These are phyloP conservation scores for Tragelaphus strepsiceros DNA, from an alignment of 2,113 vertebrate genomes.

Conservation along the genomic window DNA sequence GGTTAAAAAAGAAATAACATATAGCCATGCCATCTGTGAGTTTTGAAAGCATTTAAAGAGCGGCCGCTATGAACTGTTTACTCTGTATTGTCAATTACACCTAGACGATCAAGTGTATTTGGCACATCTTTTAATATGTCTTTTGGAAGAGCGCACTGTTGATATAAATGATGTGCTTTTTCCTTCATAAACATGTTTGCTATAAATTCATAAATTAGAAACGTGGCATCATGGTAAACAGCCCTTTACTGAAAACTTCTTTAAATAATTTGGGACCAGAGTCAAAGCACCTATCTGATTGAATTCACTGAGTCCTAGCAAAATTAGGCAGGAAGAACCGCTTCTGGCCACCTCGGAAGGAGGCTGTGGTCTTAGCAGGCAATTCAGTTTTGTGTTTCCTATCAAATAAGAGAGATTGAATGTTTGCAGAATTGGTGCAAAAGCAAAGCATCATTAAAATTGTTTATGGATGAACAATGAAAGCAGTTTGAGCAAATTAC, in stretches of 20 bases:
- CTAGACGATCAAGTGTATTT: neutral
- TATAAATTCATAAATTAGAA: neutral
- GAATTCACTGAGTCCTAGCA: neutral
- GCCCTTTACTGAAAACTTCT: neutral
- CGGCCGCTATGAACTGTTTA: neutral
- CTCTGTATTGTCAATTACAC: neutral
- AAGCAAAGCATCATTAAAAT: slow-evolving; percentile 18
- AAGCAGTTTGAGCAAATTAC: neutral
- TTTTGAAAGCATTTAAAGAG: neutral
- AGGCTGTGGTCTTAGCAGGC: neutral
- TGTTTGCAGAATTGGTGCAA: neutral
- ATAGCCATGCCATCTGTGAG: neutral
- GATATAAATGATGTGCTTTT: neutral
- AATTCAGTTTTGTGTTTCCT: neutral
- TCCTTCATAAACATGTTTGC: neutral
- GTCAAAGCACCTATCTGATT: neutral
- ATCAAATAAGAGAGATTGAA: neutral
- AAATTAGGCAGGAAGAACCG: neutral
- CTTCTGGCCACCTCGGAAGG: neutral
- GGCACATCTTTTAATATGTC: neutral
- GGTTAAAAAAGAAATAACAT: neutral
- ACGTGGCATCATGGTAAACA: neutral
- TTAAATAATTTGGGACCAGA: neutral
- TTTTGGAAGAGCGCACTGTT: neutral
- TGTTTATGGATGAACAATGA: neutral